Evolutionary conservation across 2,113 vertebrate genomes (phyloP), one percentile per base, ranked within the genome.

Genomic region (Passer domesticus): DNA sequence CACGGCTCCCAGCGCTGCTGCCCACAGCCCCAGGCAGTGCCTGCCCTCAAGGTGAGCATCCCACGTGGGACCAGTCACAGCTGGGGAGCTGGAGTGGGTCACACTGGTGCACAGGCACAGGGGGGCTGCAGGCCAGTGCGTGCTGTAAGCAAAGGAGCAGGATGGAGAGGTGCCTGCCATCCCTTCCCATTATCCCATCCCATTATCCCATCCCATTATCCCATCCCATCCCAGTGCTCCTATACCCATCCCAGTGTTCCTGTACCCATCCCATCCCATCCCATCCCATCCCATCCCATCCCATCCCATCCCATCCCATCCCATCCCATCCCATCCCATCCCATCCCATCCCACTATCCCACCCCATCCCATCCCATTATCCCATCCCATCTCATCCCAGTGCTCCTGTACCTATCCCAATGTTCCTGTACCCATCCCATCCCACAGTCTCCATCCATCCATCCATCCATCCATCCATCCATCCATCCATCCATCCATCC

Each of bases 111-210:
- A 31, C 15, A 4, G 43, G 31, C 2, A 52, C 33, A 15, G 27
- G 23, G 33, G 15, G 30, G 41, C 46, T 6, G 8, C 46, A 60
- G 78, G 33, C 6, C 37, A 74, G 64, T 0, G 2, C 46, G 10
- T 0, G 4, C 44, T 52, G 60, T 2, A 1, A 43, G 27, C 13
- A 70, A 56, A 59, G 39, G 10, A 21, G n/a, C 0, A 6, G 60
- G 28, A 30, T 0, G 7, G 27, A 52, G 41, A 62, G 44, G 10
- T 24, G 56, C 6, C 4, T 66, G 8, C 37, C 22, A 2, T 50
- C 28, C 55, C 16, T 3, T 50, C 8, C 46, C 39, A 41, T 41
- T 13, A 4, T 19, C 15, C 69, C 7, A 2, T 41, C 15, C 35
- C 7, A 2, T 35, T 13, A 3, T 20, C 15, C 24, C 33, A 2